Base-by-base conservation (phyloP, 2,113 vertebrate species). In the Opisthocomus hoazin region DNA sequence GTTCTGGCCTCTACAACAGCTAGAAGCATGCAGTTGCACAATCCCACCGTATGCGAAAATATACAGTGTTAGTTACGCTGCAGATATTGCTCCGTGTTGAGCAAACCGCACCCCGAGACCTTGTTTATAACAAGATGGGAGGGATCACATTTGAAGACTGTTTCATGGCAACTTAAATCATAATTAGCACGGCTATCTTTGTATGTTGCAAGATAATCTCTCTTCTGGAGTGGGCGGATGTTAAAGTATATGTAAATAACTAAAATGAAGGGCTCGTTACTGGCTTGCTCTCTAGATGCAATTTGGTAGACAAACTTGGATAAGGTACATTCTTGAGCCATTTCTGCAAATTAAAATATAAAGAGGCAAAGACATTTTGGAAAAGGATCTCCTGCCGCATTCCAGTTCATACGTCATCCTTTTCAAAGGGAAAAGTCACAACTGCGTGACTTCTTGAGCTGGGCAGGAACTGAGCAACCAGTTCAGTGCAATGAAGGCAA, bases 111-210 rank as follows among this genome's bases (percentile, higher is more conserved):
- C 87, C 94, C 57, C 34, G 64, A 64, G 65, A 50, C 50, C 45
- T 89, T 93, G 89, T 94, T 94, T 89, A 68, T 91, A 75, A 43
- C 36, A 54, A 3, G 5, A n/a, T 32, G 73, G 89, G 92, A 91
- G 80, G 61, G n/a, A 69, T 65, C 17, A 16, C 53, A 22, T 81
- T 92, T 93, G 73, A 65, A 54, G 50, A 37, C 73, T 89, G 94
- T 96, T 91, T 93, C 86, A 77, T 73, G 91, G 91, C 89, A 96
- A 90, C 90, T 87, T 39, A 95, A 93, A 87, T 91, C 36, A 9
- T 93, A 93, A 91, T 96, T 95, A 89, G 61, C 61, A 68, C 51
- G 82, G 81, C 36, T 91, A 84, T 93, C 81, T 93, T 91, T 36
- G 7, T 89, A 60, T 65, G 84, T 89, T 89, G 91, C 77, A 65